Conservation (phyloP, 2,113 vertebrate species). For the Mobula birostris region DNA sequence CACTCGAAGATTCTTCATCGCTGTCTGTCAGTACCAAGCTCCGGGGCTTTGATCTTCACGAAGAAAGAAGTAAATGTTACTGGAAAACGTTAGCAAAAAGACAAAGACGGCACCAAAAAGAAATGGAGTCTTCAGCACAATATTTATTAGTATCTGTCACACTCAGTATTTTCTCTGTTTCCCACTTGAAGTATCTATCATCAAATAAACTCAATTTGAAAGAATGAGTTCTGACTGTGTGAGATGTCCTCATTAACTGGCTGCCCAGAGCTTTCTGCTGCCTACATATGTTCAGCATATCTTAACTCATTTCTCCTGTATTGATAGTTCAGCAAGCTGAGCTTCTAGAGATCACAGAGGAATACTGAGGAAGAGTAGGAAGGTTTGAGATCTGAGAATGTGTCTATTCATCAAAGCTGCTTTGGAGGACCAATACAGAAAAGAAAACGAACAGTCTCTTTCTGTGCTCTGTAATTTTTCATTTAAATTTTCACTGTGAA, state of each 20-base stretch:
- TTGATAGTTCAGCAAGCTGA: neutral
- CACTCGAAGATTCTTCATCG: conserved; percentile 77
- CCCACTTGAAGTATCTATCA: neutral
- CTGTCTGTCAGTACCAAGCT: conserved; percentile 69
- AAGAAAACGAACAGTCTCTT: neutral
- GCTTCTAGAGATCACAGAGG: neutral
- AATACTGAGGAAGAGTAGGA: neutral
- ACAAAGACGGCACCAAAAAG: neutral
- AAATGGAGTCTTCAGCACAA: neutral
- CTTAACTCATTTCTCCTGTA: neutral
- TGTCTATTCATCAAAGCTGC: neutral
- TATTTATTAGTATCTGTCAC: neutral
- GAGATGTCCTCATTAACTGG: neutral
- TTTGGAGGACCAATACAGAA: neutral
- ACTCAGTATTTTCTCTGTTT: neutral
- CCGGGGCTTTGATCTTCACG: conserved; percentile 52
- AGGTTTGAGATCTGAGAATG: neutral
- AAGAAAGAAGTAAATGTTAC: neutral
- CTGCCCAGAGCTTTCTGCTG: neutral
- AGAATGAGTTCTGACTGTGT: neutral
- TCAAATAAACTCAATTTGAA: neutral
- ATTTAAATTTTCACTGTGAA: neutral
- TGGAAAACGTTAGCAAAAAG: neutral
- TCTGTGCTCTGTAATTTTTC: neutral
- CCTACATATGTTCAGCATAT: neutral